These are phyloP conservation scores for Caenorhabditis uteleia DNA, from an alignment of 2,888 invertebrate genomes.

Conservation along the genomic window DNA sequence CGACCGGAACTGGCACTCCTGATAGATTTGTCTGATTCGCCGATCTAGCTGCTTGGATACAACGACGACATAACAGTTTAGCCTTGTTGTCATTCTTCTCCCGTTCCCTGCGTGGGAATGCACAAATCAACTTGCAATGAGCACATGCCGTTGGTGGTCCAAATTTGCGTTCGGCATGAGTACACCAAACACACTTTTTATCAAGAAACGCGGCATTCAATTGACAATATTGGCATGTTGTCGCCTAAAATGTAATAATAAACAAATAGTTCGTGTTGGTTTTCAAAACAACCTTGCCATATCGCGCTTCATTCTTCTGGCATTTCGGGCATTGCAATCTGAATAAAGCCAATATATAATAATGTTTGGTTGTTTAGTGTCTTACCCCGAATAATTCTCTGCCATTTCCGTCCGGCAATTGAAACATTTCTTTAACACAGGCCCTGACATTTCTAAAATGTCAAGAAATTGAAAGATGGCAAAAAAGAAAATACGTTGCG, in stretches of 20 bases:
- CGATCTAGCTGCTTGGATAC: too few relatives aligned
- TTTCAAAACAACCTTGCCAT: slow-evolving; percentile 51
- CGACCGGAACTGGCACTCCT: too few relatives aligned
- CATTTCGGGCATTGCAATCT: slow-evolving; percentile 56
- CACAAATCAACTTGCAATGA: slow-evolving; percentile 54
- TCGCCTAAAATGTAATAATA: slow-evolving; percentile 43
- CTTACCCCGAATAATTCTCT: slow-evolving; percentile 15
- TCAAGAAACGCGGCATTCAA: slow-evolving; percentile 64
- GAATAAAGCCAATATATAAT: neutral
- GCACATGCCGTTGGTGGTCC: slow-evolving; percentile 57
- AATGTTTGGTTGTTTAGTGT: neutral
- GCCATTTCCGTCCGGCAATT: slow-evolving; percentile 42
- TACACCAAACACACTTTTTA: slow-evolving; percentile 60
- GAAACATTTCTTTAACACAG: slow-evolving; percentile 43
- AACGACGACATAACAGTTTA: neutral
- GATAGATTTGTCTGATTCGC: too few relatives aligned
- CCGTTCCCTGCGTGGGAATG: slow-evolving; percentile 46
- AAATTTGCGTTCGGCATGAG: slow-evolving; percentile 55
- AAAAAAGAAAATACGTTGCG: neutral
- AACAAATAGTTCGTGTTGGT: neutral
- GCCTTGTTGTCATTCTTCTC: slow-evolving; percentile 8
- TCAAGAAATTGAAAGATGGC: neutral
- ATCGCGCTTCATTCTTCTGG: slow-evolving; percentile 60
- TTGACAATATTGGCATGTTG: slow-evolving; percentile 58
- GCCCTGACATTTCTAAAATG: slow-evolving; percentile 21